Evolutionary conservation across 2,113 vertebrate species (phyloP).

Genomic region (Calidris pugnax): DNA sequence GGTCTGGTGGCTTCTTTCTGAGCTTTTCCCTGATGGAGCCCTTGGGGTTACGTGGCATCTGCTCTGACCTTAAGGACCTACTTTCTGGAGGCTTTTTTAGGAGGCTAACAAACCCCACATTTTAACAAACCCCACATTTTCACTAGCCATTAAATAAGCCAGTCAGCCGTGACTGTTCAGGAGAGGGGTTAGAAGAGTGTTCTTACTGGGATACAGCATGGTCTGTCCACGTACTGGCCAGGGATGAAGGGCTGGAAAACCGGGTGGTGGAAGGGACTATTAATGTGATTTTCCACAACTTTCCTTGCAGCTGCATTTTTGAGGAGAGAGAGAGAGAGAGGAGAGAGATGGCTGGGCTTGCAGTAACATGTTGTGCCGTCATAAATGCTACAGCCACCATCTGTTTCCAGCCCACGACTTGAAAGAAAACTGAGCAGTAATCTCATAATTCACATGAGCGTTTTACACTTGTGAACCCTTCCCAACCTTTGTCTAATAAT

Average conservation of each 20-base stretch:
- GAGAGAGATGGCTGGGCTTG: conserved; percentile 48
- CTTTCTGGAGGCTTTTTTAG: conserved; percentile 11
- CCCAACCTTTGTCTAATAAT: conserved; percentile 53
- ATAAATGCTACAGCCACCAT: conserved; percentile 64
- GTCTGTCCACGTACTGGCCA: conserved; percentile 49
- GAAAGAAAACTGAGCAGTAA: conserved; percentile 70
- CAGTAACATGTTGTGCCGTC: conserved; percentile 64
- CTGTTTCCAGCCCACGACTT: conserved; percentile 66
- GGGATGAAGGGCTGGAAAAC: conserved; percentile 62
- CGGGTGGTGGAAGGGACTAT: conserved; percentile 49
- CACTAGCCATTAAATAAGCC: conserved; percentile 21
- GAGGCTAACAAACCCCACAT: no score
- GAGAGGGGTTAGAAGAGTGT: conserved; percentile 27
- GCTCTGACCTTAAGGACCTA: conserved; percentile 1
- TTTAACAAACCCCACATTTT: background rate
- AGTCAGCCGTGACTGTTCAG: conserved; percentile 9
- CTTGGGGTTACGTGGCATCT: background rate
- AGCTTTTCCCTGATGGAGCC: background rate
- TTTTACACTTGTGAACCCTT: conserved; percentile 54
- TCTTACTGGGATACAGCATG: conserved; percentile 41
- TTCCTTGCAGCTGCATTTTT: conserved; percentile 64
- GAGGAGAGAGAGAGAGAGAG: conserved; percentile 26
- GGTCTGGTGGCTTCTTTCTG: conserved; percentile 3
- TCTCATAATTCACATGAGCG: conserved; percentile 60
- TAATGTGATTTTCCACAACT: conserved; percentile 70